Evolutionary conservation across 2,888 invertebrate genomes (phyloP).

Genomic region (Diaprepes abbreviatus): DNA sequence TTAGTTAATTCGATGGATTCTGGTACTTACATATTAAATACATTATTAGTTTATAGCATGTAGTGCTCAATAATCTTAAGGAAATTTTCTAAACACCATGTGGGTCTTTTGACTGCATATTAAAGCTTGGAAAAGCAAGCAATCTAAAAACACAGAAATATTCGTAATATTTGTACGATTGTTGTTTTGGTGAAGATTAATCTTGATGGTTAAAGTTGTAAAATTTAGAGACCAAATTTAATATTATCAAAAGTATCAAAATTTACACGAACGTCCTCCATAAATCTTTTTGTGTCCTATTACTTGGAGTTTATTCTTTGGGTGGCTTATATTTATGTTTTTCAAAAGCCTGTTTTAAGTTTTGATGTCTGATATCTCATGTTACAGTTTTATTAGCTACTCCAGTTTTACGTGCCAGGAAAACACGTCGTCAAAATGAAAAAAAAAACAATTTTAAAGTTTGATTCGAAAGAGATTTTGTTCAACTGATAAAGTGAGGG

Average conservation of each 20-base stretch:
- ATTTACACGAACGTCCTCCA: conserved; percentile 50
- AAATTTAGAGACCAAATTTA: conserved; percentile 51
- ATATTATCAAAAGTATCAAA: conserved; percentile 50
- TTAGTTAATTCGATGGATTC: too few relatives aligned
- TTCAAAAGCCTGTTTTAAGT: conserved; percentile 22
- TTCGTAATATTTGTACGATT: conserved; percentile 18
- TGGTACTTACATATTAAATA: too few relatives aligned
- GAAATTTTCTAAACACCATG: too few relatives aligned
- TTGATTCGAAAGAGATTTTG: neutral
- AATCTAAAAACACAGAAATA: neutral
- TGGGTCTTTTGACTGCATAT: too few relatives aligned
- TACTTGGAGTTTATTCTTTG: conserved; percentile 33
- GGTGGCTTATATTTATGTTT: conserved; percentile 1
- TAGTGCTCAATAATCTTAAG: too few relatives aligned
- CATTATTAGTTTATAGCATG: too few relatives aligned
- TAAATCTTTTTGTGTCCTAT: conserved; percentile 47
- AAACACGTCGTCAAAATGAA: neutral
- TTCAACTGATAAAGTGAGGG: too few relatives aligned
- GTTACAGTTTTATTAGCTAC: neutral
- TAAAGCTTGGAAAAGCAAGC: too few relatives aligned
- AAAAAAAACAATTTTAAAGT: neutral
- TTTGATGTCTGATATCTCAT: conserved; percentile 6
- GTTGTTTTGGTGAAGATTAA: conserved; percentile 47
- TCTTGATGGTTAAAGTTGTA: conserved; percentile 51
- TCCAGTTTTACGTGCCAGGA: neutral